Conservation (phyloP, 2,113 vertebrate genomes). For the Passer montanus region DNA sequence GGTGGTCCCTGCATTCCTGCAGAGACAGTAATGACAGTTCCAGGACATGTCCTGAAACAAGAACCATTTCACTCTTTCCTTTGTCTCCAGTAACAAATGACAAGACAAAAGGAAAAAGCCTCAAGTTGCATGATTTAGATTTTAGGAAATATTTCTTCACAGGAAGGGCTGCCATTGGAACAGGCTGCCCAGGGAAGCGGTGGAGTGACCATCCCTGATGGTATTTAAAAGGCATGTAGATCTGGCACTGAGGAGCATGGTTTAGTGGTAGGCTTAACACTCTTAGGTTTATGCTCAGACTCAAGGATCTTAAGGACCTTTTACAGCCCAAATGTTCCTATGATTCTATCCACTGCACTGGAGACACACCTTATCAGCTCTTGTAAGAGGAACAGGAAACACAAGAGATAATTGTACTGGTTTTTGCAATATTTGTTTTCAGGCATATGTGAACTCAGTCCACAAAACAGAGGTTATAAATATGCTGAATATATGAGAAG, state of each 20-base stretch:
- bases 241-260: neutral
- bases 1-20: neutral
- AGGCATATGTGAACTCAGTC: neutral
- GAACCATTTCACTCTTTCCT: neutral
- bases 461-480: neutral
- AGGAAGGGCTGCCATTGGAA: neutral
- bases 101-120: neutral
- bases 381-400: neutral
- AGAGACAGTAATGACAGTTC: no score
- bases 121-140: neutral
- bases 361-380: neutral
- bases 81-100: neutral
- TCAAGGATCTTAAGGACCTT: neutral
- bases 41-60: neutral
- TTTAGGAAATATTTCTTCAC: neutral
- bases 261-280: neutral
- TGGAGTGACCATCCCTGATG: neutral
- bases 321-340: neutral
- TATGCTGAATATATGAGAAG: neutral
- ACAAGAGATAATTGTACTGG: neutral
- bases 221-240: neutral
- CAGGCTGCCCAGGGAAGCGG: neutral
- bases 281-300: rapidly evolving
- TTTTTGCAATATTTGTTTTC: neutral
- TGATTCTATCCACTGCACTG: neutral